Conservation (phyloP, 2,888 invertebrate genomes). For the Ochropacha duplaris region DNA sequence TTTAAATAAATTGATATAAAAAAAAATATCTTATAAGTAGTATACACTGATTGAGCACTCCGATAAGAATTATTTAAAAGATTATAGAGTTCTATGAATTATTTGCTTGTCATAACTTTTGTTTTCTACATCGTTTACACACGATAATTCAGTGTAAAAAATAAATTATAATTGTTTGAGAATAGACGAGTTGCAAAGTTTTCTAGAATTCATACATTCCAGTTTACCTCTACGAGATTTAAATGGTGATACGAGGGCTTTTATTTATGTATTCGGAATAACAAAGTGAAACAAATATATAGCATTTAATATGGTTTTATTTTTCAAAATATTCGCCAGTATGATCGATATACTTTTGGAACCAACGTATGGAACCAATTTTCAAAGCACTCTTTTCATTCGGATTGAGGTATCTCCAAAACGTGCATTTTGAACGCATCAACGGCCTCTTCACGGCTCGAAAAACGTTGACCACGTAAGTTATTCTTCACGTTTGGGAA, state of each 20-base stretch:
- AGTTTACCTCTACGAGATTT: not conserved
- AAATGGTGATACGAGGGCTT: not conserved
- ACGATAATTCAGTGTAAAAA: not conserved
- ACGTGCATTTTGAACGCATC: too few species aligned
- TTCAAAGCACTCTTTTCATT: too few species aligned
- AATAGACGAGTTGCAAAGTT: not conserved
- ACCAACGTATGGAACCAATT: too few species aligned
- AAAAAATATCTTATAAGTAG: conserved; percentile 1
- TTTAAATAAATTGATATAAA: not conserved
- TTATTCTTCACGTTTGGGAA: too few species aligned
- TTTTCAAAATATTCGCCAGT: too few species aligned
- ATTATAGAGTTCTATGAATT: conserved; percentile 10
- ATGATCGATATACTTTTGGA: too few species aligned
- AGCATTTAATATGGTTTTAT: too few species aligned
- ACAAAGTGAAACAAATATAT: too few species aligned
- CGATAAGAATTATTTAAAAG: not conserved
- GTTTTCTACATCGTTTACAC: conserved; percentile 4
- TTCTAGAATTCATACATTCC: not conserved
- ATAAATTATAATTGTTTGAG: not conserved
- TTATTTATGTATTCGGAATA: too few species aligned
- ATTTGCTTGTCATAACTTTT: conserved; percentile 17
- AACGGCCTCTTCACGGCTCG: too few species aligned
- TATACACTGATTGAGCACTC: conserved; percentile 4
- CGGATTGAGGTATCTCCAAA: too few species aligned
- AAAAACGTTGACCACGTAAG: too few species aligned